Percentiles rank a stretch among this genome's conserved stretches.
phyloP scores from a whole-genome alignment of 1,140 invertebrate genomes.

The Platorchestia sp. region DNA sequence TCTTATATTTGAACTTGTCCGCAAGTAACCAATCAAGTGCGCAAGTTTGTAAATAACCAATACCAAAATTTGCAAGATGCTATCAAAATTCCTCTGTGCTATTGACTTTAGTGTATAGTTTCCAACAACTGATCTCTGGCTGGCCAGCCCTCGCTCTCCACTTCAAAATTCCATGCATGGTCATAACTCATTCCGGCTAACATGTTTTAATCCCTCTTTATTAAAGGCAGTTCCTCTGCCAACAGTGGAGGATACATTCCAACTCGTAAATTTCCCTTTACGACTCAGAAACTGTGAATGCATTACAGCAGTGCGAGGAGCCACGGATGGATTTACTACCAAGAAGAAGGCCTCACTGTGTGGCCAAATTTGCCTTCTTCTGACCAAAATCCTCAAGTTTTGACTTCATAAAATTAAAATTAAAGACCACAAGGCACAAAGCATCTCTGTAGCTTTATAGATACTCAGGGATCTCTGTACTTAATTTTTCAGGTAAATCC shows the following conservation, averaged over 20 bases:
- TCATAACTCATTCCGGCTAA: conserved; percentile 29
- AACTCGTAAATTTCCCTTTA: conserved; percentile 44
- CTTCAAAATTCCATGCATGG: conserved; percentile 21
- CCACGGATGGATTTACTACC: not conserved
- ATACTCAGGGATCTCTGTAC: no score
- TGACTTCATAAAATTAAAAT: no score
- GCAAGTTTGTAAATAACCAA: not conserved
- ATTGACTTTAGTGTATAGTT: not conserved
- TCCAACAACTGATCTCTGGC: not conserved
- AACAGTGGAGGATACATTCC: not conserved
- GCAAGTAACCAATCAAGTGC: no score
- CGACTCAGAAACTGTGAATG: conserved; percentile 36
- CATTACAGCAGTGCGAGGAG: not conserved
- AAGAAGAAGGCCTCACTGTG: not conserved
- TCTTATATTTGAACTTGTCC: not conserved
- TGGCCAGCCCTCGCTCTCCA: not conserved
- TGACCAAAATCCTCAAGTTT: no score
- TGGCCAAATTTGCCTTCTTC: not conserved
- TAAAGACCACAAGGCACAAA: no score
- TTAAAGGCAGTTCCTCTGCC: conserved; percentile 10
- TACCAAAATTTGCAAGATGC: no score
- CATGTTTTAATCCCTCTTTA: conserved; percentile 53
- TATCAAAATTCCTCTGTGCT: not conserved
- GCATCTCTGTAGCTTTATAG: no score
- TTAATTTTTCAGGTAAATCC: no score